Conservation (phyloP, 2,888 invertebrate species). For the Belgica antarctica region DNA sequence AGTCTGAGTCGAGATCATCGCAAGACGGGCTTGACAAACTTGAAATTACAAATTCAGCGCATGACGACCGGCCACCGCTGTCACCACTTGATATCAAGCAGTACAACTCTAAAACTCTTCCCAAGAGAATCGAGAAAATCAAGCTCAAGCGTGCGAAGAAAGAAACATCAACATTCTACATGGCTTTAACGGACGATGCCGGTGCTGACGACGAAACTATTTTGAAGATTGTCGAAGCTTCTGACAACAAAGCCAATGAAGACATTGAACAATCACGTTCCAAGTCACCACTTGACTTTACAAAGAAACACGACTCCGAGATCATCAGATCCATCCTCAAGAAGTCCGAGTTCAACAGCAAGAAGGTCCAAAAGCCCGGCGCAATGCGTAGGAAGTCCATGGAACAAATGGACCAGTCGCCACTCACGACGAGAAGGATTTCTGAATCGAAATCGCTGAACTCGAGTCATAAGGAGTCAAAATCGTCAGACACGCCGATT, state of each 20-base stretch:
- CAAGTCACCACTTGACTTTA: slow-evolving; percentile 46
- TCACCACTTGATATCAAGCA: slow-evolving; percentile 58
- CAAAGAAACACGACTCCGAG: slow-evolving; percentile 59
- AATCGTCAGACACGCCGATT: neutral
- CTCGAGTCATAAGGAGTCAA: neutral
- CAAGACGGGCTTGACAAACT: slow-evolving; percentile 45
- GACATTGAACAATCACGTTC: slow-evolving; percentile 54
- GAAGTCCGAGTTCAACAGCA: slow-evolving; percentile 68
- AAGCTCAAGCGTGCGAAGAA: slow-evolving; percentile 66
- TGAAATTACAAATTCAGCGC: neutral
- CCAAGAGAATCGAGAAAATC: slow-evolving; percentile 68
- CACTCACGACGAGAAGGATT: slow-evolving; percentile 20
- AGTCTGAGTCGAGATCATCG: slow-evolving; percentile 54
- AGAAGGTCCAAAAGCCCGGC: slow-evolving; percentile 66
- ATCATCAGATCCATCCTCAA: slow-evolving; percentile 79
- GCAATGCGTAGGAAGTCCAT: slow-evolving; percentile 23
- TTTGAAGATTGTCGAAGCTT: slow-evolving; percentile 65
- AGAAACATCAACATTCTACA: slow-evolving; percentile 67
- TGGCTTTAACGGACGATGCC: slow-evolving; percentile 62
- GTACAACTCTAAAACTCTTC: slow-evolving; percentile 68
- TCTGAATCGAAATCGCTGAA: slow-evolving; percentile 17
- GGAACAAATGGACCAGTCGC: slow-evolving; percentile 32
- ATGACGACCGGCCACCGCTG: slow-evolving; percentile 12
- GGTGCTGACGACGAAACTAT: neutral
- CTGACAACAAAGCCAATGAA: slow-evolving; percentile 56